A percentile compares a stretch with the other conserved stretches of the same genome.
Evolutionary conservation across 1,140 invertebrate genomes (phyloP).

Genomic region (Leptestheria dahalacensis): DNA sequence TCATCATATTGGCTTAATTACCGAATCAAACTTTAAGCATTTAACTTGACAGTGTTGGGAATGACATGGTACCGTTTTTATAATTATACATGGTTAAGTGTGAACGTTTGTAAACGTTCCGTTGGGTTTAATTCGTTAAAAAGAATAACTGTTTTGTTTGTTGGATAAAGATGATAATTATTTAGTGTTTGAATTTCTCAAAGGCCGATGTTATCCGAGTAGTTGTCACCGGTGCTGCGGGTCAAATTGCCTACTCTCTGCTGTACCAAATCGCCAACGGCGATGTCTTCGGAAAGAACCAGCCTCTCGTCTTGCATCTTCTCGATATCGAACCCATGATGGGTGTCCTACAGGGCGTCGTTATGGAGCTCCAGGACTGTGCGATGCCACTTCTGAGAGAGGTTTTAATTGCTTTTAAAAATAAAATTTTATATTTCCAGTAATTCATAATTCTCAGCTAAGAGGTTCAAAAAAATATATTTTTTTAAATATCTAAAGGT

Average conservation of each 20-base stretch:
- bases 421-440: slow-evolving; percentile 2
- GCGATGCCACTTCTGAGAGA: slow-evolving; percentile 72
- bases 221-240: slow-evolving; percentile 92
- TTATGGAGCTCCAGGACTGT: slow-evolving; percentile 94
- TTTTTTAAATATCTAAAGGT: slow-evolving; percentile 39
- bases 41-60: too few species aligned
- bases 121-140: too few species aligned
- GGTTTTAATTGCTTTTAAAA: too few species aligned
- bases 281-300: slow-evolving; percentile 85
- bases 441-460: too few species aligned
- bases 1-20: too few species aligned
- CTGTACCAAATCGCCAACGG: slow-evolving; percentile 87
- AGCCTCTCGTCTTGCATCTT: slow-evolving; percentile 76
- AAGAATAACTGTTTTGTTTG: too few species aligned
- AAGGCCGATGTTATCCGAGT: slow-evolving; percentile 76
- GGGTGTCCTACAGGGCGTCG: slow-evolving; percentile 84
- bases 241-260: slow-evolving; percentile 96
- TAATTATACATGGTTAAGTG: too few species aligned
- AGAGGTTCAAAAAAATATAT: too few species aligned
- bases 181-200: slow-evolving; percentile 23
- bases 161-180: slow-evolving; percentile 11
- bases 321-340: slow-evolving; percentile 93
- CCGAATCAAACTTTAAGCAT: too few species aligned
- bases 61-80: too few species aligned
- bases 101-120: too few species aligned